Evolutionary conservation across 92 coral and sea anemone species (phyloP).

Genomic region (Heliopora coerulea): DNA sequence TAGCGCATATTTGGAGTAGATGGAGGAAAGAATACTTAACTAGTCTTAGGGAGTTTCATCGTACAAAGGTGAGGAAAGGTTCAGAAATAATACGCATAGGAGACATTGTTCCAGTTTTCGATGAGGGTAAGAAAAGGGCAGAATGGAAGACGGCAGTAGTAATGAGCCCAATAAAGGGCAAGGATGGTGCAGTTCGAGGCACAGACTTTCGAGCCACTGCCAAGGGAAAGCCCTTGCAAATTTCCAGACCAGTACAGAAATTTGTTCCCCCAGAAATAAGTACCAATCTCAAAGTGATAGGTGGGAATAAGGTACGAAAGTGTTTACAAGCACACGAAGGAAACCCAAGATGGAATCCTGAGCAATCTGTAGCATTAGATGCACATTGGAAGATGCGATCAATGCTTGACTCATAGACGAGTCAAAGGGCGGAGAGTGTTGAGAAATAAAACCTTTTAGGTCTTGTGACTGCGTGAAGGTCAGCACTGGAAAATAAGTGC

Average conservation of each 20-base stretch:
- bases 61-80: too few species aligned
- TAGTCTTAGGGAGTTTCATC: too few species aligned
- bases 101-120: background rate
- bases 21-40: too few species aligned
- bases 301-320: background rate
- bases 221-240: background rate
- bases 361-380: constrained; percentile 45
- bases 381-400: constrained; percentile 36
- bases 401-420: constrained; percentile 42
- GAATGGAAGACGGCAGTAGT: constrained; percentile 7
- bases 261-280: background rate
- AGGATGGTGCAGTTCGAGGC: constrained; percentile 15
- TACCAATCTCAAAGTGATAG: background rate
- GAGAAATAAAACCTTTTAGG: too few species aligned
- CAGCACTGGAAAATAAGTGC: too few species aligned
- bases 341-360: background rate
- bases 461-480: too few species aligned
- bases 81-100: background rate
- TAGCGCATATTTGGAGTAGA: too few species aligned
- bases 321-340: background rate
- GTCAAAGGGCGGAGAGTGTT: constrained; percentile 30
- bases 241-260: constrained; percentile 1
- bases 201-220: background rate
- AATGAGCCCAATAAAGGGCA: background rate
- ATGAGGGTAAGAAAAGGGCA: background rate